Evolutionary conservation across 1,140 invertebrate species (phyloP).

Genomic region (Megathymus violae): DNA sequence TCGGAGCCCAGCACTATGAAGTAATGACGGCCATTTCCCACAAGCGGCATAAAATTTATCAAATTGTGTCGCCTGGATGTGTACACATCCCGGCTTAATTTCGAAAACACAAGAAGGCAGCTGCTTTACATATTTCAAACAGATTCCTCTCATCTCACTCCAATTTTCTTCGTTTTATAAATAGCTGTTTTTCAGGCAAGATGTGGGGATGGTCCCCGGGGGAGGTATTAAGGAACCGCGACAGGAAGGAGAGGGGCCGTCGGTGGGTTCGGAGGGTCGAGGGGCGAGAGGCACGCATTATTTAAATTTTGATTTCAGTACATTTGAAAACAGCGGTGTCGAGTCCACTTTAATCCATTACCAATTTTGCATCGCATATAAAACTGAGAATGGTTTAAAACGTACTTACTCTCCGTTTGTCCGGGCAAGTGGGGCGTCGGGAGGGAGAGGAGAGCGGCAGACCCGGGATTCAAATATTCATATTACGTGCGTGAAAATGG

Average conservation of each 20-base stretch:
- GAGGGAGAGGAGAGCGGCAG: not conserved
- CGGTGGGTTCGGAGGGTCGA: too few species aligned
- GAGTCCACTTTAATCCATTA: slow-evolving; percentile 41
- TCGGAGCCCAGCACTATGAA: too few species aligned
- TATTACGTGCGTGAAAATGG: slow-evolving; percentile 39
- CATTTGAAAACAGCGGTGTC: slow-evolving; percentile 36
- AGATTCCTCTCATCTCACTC: slow-evolving; percentile 21
- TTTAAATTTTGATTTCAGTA: slow-evolving; percentile 41
- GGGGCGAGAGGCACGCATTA: slow-evolving; percentile 27
- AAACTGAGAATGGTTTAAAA: slow-evolving; percentile 11
- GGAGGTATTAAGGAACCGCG: slow-evolving; percentile 26
- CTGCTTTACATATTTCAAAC: slow-evolving; percentile 14
- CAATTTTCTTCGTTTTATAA: slow-evolving; percentile 24
- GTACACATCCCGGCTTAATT: not conserved
- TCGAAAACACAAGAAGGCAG: not conserved
- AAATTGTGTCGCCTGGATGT: too few species aligned
- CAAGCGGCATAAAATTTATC: too few species aligned
- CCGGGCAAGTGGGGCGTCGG: not conserved
- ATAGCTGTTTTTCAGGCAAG: slow-evolving; percentile 20
- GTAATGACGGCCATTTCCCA: too few species aligned
- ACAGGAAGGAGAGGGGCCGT: not conserved
- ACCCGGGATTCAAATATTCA: slow-evolving; percentile 45
- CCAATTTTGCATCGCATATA: slow-evolving; percentile 29
- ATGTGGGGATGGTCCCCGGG: slow-evolving; percentile 21
- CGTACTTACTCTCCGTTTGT: slow-evolving; percentile 10